Evolutionary conservation across 2,797 vertebrate species (phyloP).

Genomic region (Sebastes steindachneri): DNA sequence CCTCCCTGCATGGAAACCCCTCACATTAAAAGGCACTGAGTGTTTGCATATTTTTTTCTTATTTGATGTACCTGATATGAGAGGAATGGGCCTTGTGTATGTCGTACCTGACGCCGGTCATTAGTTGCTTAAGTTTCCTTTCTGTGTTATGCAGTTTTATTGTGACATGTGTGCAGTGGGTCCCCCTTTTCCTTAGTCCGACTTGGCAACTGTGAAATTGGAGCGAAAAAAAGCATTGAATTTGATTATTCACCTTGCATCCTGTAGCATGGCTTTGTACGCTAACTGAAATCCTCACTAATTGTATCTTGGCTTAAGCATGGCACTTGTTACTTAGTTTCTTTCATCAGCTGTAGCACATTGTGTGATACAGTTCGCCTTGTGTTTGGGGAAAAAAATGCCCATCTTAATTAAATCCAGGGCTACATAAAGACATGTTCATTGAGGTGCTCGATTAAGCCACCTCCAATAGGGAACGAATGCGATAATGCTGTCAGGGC

Average conservation of each 20-base stretch:
- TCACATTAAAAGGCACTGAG: conserved; percentile 74
- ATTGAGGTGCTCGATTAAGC: conserved; percentile 79
- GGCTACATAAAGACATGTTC: conserved; percentile 76
- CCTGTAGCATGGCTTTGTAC: conserved; percentile 74
- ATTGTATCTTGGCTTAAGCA: conserved; percentile 66
- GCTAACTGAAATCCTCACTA: conserved; percentile 58
- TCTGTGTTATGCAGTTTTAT: conserved; percentile 63
- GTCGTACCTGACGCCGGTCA: conserved; percentile 46
- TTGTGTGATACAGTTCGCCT: conserved; percentile 56
- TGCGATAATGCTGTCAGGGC: conserved; percentile 91
- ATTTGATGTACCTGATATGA: conserved; percentile 53
- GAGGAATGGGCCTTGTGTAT: conserved; percentile 53
- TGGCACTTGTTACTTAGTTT: conserved; percentile 63
- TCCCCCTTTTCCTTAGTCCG: conserved; percentile 13
- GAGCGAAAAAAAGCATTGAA: conserved; percentile 32
- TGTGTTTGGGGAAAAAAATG: conserved; percentile 69
- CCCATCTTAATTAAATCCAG: conserved; percentile 80
- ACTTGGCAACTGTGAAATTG: conserved; percentile 59
- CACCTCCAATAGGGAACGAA: conserved; percentile 78
- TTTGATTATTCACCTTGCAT: conserved; percentile 60
- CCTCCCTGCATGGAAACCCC: conserved; percentile 83
- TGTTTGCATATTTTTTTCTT: conserved; percentile 64
- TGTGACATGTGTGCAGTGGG: conserved; percentile 57
- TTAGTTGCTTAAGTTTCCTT: conserved; percentile 63
- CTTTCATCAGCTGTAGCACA: conserved; percentile 59